phyloP scores from a whole-genome alignment of 1,140 invertebrate species.

The Aphis craccivora region DNA sequence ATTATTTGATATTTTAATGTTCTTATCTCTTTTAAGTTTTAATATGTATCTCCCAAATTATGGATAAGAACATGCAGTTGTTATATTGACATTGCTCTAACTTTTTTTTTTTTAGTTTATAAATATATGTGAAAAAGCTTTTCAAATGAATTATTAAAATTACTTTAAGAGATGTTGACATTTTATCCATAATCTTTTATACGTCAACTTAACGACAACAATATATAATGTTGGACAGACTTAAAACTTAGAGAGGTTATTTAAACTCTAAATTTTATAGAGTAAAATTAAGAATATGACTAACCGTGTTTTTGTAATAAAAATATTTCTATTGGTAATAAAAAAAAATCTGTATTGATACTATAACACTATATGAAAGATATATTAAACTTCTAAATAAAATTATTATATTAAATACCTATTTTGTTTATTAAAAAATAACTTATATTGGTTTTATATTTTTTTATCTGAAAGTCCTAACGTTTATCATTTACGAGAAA shows the following conservation, averaged over 20 bases:
- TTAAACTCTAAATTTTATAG: neutral
- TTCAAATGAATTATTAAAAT: constrained; percentile 26
- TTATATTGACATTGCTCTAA: neutral
- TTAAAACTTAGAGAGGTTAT: neutral
- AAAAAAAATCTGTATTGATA: neutral
- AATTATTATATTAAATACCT: no score
- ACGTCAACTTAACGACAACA: neutral
- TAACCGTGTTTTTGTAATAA: neutral
- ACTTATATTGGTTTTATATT: no score
- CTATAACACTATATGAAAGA: no score
- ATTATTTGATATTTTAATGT: neutral
- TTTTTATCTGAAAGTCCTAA: neutral
- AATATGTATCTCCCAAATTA: neutral
- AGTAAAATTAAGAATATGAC: neutral
- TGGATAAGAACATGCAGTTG: neutral
- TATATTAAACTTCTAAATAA: no score
- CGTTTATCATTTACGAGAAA: neutral
- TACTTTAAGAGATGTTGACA: constrained; percentile 7
- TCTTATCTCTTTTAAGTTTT: neutral
- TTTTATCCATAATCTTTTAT: constrained; percentile 36
- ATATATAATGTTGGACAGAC: neutral
- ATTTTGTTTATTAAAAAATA: no score
- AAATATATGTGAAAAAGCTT: constrained; percentile 1
- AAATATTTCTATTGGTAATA: neutral
- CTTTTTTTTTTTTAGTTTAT: neutral